Base-by-base conservation (phyloP, 2,888 invertebrate species). In the Sarcophaga rosellei region DNA sequence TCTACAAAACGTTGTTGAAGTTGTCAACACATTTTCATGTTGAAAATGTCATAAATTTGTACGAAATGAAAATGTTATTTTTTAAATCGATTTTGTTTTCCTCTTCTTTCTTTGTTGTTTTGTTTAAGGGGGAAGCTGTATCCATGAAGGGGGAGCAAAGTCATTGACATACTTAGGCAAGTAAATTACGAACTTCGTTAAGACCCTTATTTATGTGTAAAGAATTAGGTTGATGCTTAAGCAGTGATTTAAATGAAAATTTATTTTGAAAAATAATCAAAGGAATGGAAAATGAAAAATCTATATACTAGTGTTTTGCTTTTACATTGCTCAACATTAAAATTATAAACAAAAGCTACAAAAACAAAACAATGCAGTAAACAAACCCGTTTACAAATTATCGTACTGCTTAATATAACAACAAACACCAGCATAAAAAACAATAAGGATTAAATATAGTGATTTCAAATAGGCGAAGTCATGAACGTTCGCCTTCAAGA, bases 21-120 rank as follows among this genome's bases (percentile, higher is more conserved):
- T 84, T 86, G 84, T 86, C 84, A 84, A 81, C 84, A 84, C 84
- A 86, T 81, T 81, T 81, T 75, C 25, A 66, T 84, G 84, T 84
- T 86, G 84, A 86, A 84, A 84, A 75, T 84, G 81, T 86, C 86
- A 86, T 86, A 86, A 86, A 86, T 84, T 81, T 86, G 17, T 53
- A 35, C 62, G 20, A 70, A 75, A 82, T 59, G 70, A 79, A 86
- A 76, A 70, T 72, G 15, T 53, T 53, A 15, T 53, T 53, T 5
- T 17, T 17, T 12, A 53, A 53, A 53, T 17, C 2, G 12, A 53
- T 53, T 53, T 53, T 4, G 1, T 47, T 47, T 3, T 11, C 10
- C 0, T 47, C 10, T 2, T 47, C 15, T 47, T 3, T 47, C 20
- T 68, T 66, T 44, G 2, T 65, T 1, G 0, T 0, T 35, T 10